Conservation (phyloP, 92 coral and sea anemone genomes). For the Siderastrea siderea region DNA sequence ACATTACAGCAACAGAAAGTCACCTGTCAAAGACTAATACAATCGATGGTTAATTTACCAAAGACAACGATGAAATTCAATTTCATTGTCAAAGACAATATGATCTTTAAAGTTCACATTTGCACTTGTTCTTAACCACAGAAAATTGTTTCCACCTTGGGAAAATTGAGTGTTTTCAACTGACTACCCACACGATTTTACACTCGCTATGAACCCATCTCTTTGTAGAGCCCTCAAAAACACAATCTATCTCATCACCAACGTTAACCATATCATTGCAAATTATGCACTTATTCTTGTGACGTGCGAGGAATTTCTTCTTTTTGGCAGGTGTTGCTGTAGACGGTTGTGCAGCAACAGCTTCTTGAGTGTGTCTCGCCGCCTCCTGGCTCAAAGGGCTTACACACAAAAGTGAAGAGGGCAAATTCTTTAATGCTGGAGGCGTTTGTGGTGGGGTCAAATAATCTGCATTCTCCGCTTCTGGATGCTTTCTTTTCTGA, state of each 20-base stretch:
- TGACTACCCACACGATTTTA: too few relatives aligned
- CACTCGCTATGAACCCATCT: slow-evolving; percentile 11
- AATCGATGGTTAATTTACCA: too few relatives aligned
- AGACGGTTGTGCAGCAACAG: neutral
- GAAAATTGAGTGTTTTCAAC: too few relatives aligned
- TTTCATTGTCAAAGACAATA: too few relatives aligned
- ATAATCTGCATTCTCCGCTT: neutral
- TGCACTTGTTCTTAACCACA: too few relatives aligned
- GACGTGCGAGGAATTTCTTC: neutral
- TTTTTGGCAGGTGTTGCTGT: neutral
- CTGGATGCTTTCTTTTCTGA: slow-evolving; percentile 4
- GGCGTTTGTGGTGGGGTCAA: slow-evolving; percentile 29
- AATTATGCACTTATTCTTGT: neutral
- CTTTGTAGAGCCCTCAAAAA: neutral
- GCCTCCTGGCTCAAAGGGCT: slow-evolving; percentile 19
- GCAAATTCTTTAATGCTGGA: neutral
- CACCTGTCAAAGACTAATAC: too few relatives aligned
- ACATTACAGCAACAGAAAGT: too few relatives aligned
- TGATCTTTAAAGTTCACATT: too few relatives aligned
- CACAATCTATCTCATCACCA: neutral
- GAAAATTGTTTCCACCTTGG: too few relatives aligned
- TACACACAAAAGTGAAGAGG: neutral
- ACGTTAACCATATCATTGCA: neutral
- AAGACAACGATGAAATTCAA: too few relatives aligned
- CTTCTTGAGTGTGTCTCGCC: neutral